Conservation (phyloP, 2,888 invertebrate species). For the Cantharis rustica region DNA sequence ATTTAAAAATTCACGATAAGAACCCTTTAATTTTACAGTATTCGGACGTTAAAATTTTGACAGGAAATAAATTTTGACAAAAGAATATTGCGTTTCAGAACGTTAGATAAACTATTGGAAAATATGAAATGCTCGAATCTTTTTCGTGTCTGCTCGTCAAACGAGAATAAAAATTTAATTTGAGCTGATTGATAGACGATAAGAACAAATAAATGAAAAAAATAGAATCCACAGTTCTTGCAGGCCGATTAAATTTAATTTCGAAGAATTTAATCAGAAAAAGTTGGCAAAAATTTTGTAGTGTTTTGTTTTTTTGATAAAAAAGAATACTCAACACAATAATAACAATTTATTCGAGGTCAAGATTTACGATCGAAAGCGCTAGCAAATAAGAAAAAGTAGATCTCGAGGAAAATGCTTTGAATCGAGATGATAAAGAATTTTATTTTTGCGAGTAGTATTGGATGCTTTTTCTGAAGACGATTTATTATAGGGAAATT, state of each 20-base stretch:
- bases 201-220: not conserved
- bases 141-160: not conserved
- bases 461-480: constrained; percentile 20
- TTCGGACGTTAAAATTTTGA: not conserved
- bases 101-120: not conserved
- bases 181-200: not conserved
- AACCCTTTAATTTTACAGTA: too few species aligned
- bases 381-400: constrained; percentile 19
- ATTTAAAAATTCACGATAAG: too few species aligned
- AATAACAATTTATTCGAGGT: constrained; percentile 13
- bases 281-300: not conserved
- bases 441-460: constrained; percentile 20
- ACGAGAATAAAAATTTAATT: not conserved
- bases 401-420: constrained; percentile 17
- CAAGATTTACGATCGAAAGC: constrained; percentile 17
- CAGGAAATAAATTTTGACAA: not conserved
- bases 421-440: constrained; percentile 22
- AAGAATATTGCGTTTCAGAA: not conserved
- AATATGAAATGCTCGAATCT: not conserved
- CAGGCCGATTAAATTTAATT: not conserved
- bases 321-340: constrained; percentile 3
- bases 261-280: not conserved
- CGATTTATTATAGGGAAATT: constrained; percentile 19
- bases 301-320: not conserved
- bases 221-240: not conserved